phyloP scores from a whole-genome alignment of 1,140 invertebrate genomes.

The Theocolax elegans region DNA sequence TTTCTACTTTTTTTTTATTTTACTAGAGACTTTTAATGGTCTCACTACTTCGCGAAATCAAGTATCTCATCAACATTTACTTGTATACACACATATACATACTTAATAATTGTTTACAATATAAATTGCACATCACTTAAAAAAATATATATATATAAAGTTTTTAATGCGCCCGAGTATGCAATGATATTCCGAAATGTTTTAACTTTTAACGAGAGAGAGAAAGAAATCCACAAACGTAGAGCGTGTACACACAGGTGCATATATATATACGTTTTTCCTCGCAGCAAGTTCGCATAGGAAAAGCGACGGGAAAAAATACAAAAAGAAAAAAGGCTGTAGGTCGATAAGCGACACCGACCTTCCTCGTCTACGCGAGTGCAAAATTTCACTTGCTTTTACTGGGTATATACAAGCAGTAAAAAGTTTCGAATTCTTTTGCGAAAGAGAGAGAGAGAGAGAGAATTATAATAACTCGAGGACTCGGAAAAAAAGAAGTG shows the following conservation, averaged over 20 bases:
- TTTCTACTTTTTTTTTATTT: too few relatives aligned
- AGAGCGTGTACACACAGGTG: neutral
- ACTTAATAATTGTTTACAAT: too few relatives aligned
- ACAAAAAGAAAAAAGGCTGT: constrained; percentile 20
- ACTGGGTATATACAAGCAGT: neutral
- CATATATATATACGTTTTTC: constrained; percentile 19
- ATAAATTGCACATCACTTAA: too few relatives aligned
- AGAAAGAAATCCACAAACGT: neutral
- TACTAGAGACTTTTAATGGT: too few relatives aligned
- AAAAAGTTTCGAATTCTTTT: constrained; percentile 15
- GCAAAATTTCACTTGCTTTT: constrained; percentile 18
- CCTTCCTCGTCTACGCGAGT: neutral
- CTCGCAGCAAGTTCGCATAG: neutral
- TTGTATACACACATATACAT: too few relatives aligned
- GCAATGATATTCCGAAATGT: neutral
- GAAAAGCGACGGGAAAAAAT: constrained; percentile 4
- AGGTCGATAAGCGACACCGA: constrained; percentile 25
- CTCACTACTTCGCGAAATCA: too few relatives aligned
- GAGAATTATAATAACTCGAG: neutral
- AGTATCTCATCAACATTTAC: too few relatives aligned
- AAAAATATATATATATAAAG: too few relatives aligned
- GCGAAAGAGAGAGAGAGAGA: neutral
- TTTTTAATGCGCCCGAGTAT: neutral
- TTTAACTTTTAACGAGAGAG: constrained; percentile 1
- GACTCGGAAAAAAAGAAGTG: too few relatives aligned